Conservation (phyloP, 2,888 invertebrate genomes). For the Pegoplata infirma region DNA sequence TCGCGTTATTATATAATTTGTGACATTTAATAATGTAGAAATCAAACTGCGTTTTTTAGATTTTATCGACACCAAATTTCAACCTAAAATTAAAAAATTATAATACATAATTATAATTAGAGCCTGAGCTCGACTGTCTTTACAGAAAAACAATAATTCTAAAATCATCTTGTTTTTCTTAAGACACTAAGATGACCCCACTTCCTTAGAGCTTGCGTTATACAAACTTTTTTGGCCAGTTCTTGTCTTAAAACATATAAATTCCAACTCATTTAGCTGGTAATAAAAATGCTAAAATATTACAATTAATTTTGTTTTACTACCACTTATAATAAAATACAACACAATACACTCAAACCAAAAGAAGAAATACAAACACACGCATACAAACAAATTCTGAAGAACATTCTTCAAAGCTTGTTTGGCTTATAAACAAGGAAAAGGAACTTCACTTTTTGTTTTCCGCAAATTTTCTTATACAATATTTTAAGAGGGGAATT, state of each 20-base stretch:
- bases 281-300: conserved; percentile 59
- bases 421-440: conserved; percentile 7
- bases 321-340: conserved; percentile 17
- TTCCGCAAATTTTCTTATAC: not conserved
- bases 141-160: no score
- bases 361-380: not conserved
- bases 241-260: conserved; percentile 30
- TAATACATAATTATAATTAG: no score
- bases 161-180: no score
- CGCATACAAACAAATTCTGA: not conserved
- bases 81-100: no score
- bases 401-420: not conserved
- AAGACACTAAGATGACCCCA: no score
- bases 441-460: not conserved
- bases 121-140: no score
- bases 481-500: not conserved
- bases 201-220: no score
- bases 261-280: conserved; percentile 50
- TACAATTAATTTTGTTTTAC: conserved; percentile 53
- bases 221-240: not conserved
- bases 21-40: no score
- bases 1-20: no score
- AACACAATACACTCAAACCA: conserved; percentile 1
- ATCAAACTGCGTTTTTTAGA: no score
- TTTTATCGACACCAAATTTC: no score